Base-by-base conservation (phyloP, 2,113 vertebrate genomes). In the Salvelinus fontinalis region DNA sequence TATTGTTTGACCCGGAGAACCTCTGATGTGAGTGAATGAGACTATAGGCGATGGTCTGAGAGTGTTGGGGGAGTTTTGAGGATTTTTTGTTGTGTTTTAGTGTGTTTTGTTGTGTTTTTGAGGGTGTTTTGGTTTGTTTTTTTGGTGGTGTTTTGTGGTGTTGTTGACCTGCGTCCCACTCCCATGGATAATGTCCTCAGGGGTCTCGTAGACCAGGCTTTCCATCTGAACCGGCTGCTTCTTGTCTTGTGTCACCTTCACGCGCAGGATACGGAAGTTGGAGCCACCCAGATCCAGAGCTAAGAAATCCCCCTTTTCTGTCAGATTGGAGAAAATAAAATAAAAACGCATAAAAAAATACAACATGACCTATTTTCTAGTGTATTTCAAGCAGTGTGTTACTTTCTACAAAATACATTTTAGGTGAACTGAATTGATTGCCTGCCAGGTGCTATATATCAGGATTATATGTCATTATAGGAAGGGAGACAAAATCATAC, bases 251-350 rank as follows among this genome's bases (percentile, higher is more conserved):
- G 96, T 97, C 5, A 99, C 98, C 85, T 99, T 98, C 18, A 99
- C 97, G 3, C 97, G 93, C 77, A 99, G 92, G 80, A 99, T 99
- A 67, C 97, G 94, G 78, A 99, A 99, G 78, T 93, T 96, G 1
- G 97, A 99, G 0, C 97, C 97, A 0, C 97, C 97, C 1, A 99
- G 94, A 85, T 99, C 98, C 93, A 99, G 86, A 3, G 98, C 98
- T 7, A 99, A 96, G 90, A 99, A 98, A 92, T 99, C 98, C 57
- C 98, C 98, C 90, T 98, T 99, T 86, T 99, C 98, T 99, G 93
- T 31, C 26, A 69, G 13, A 78, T 48, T 16, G 20, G 9, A 39
- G 39, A 44, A 44, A 44, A 44, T 5, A 4, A 54, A 54, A 54
- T 8, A 51, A 51, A 13, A 13, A 14, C 5, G 11, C 11, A 29